phyloP scores from a whole-genome alignment of 2,888 invertebrate genomes.

The Hecatera dysodea region DNA sequence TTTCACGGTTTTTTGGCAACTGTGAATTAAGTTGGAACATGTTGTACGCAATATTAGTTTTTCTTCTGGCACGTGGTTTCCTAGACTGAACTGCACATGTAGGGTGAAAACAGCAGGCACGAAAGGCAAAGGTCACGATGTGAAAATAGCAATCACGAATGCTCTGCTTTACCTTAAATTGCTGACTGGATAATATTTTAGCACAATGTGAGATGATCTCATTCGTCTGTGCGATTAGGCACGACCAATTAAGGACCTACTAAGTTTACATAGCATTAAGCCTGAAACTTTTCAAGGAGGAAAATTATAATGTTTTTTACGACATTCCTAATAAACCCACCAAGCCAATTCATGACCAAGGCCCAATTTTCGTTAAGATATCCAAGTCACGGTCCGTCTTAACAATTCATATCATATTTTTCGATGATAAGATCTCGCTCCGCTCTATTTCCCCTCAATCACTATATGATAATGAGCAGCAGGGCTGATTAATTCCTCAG shows the following conservation, averaged over 20 bases:
- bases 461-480: slow-evolving; percentile 48
- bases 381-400: slow-evolving; percentile 2
- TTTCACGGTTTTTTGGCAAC: slow-evolving; percentile 29
- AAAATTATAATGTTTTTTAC: not conserved
- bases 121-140: no score
- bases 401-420: not conserved
- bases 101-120: not conserved
- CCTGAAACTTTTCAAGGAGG: not conserved
- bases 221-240: not conserved
- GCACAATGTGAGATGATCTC: not conserved
- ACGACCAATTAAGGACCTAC: no score
- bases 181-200: not conserved
- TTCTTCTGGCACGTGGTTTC: not conserved
- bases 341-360: not conserved
- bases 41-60: not conserved
- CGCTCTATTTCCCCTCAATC: slow-evolving; percentile 40
- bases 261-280: not conserved
- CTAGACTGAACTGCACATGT: no score
- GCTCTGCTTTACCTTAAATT: not conserved
- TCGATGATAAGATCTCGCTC: slow-evolving; percentile 23
- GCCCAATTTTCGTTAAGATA: not conserved
- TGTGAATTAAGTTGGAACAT: not conserved
- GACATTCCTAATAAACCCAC: not conserved
- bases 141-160: no score
- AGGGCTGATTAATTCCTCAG: slow-evolving; percentile 40